Base-by-base conservation (phyloP, 2,113 vertebrate genomes). In the cattle (Bos taurus) region DNA sequence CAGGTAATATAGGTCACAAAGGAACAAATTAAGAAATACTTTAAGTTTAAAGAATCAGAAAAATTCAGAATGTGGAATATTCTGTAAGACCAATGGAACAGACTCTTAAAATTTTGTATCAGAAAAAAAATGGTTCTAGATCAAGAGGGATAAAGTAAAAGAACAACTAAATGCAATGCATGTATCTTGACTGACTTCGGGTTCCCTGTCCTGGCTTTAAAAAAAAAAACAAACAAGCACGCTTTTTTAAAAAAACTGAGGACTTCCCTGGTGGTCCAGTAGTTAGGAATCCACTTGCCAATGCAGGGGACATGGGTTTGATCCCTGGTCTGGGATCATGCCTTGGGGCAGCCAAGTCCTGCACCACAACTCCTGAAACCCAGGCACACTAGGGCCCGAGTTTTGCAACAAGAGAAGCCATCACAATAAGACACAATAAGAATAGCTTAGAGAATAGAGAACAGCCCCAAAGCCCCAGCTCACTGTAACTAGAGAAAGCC, bases 141-240 rank as follows among this genome's bases (percentile, higher is more conserved):
- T 81, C 46, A 19, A 33, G 46, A 50, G 16, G 78, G 46, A 50
- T 81, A 33, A 50, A 80, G 46, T 80, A 80, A 30, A 50, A 80
- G 46, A 80, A 50, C 46, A 50, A 50, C 43, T 48, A 80, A 80
- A 80, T 30, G 77, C 77, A 50, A 80, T 80, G 46, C 46, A 11
- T 81, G 16, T 17, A 50, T 50, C 9, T 81, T 50, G 28, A 81
- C 46, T 81, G 78, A 50, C 28, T 81, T 81, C 78, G 33, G 28
- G 28, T 48, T 50, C 78, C 78, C 78, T 48, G 8, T 19, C 4
- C 28, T 50, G 46, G 8, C 78, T 81, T 30, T 46, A 46, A 46
- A 46, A 77, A 46, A 43, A 77, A 17, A 23, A 46, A 14, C 1
- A 12, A 74, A 14, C 16, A 16, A 78, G 4, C 0, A 17, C 0